Evolutionary conservation across 2,888 invertebrate species (phyloP).

Genomic region (Agriopis aurantiaria): DNA sequence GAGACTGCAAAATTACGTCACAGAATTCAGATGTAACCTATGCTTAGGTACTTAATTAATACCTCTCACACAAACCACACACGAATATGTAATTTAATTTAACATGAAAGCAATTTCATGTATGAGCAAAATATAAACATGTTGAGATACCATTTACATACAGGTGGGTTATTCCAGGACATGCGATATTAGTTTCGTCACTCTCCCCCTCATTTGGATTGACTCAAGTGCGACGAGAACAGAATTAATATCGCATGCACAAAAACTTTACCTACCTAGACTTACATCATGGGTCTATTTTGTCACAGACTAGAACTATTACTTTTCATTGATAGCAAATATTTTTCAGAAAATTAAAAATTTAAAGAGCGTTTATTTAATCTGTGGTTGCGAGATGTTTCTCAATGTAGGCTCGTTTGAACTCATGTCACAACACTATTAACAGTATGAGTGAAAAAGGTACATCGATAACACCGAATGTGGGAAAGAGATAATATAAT

Average conservation of each 20-base stretch:
- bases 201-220: too few relatives aligned
- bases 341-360: conserved; percentile 2
- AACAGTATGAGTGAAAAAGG: conserved; percentile 9
- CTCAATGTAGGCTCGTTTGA: conserved; percentile 5
- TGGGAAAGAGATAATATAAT: too few relatives aligned
- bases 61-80: conserved; percentile 69
- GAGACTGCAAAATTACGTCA: conserved; percentile 44
- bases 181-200: too few relatives aligned
- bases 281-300: conserved; percentile 1
- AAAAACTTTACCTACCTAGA: too few relatives aligned
- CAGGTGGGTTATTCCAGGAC: conserved; percentile 15
- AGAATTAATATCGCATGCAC: too few relatives aligned
- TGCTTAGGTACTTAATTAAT: conserved; percentile 41
- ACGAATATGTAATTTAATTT: conserved; percentile 79
- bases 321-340: background rate
- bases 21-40: conserved; percentile 38
- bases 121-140: conserved; percentile 69
- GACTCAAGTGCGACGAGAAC: too few relatives aligned
- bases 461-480: too few relatives aligned
- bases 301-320: conserved; percentile 10
- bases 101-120: conserved; percentile 78
- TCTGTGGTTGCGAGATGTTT: conserved; percentile 7
- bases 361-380: background rate
- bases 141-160: conserved; percentile 34
- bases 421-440: background rate